Evolutionary conservation across 2,888 invertebrate species (phyloP).

Genomic region (Selenia dentaria): DNA sequence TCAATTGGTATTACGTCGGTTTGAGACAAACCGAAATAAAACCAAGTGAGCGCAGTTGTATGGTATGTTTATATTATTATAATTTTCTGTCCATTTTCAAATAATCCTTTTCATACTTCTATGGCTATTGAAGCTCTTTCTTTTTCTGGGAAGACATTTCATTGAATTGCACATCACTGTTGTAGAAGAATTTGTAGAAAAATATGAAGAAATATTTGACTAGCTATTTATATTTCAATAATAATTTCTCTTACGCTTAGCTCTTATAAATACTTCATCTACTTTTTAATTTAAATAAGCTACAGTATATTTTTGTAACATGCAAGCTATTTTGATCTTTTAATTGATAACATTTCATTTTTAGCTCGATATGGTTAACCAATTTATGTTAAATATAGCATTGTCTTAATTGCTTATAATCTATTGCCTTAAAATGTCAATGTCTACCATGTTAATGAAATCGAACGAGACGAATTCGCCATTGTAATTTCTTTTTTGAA

Average conservation of each 20-base stretch:
- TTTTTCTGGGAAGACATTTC: slow-evolving; percentile 29
- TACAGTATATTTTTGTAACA: slow-evolving; percentile 36
- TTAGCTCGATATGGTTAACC: too few relatives aligned
- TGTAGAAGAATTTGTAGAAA: slow-evolving; percentile 67
- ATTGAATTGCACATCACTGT: slow-evolving; percentile 57
- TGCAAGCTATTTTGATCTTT: slow-evolving; percentile 37
- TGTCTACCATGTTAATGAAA: too few relatives aligned
- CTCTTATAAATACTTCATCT: slow-evolving; percentile 36
- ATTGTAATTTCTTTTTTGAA: too few relatives aligned
- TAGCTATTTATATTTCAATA: slow-evolving; percentile 56
- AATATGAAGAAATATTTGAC: slow-evolving; percentile 72
- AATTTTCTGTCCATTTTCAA: too few relatives aligned
- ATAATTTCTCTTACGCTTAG: slow-evolving; percentile 48
- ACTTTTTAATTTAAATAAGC: slow-evolving; percentile 41
- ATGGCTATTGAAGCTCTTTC: slow-evolving; percentile 7
- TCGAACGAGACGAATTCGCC: too few relatives aligned
- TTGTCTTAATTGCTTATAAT: too few relatives aligned
- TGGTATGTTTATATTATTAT: too few relatives aligned
- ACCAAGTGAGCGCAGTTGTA: too few relatives aligned
- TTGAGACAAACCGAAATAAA: too few relatives aligned
- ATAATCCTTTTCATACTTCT: neutral
- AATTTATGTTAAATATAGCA: too few relatives aligned
- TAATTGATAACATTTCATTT: slow-evolving; percentile 3
- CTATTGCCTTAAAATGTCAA: too few relatives aligned
- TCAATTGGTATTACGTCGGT: too few relatives aligned